Conservation (phyloP, 1,140 invertebrate genomes). For the Rhopalosiphum padi region DNA sequence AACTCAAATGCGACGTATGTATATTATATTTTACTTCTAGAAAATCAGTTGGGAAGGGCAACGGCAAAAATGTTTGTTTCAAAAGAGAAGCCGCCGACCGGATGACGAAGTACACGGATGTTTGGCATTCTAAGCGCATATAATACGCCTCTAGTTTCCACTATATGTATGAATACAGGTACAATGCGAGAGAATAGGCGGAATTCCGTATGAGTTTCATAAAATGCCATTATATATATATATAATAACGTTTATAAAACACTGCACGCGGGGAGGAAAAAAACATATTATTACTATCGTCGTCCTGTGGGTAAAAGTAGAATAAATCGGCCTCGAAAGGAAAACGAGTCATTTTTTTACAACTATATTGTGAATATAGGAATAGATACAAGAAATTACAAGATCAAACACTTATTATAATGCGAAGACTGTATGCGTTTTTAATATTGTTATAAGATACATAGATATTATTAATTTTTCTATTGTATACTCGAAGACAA, state of each 20-base stretch:
- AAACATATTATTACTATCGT: background rate
- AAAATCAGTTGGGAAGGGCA: background rate
- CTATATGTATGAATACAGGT: background rate
- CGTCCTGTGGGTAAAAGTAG: background rate
- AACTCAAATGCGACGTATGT: background rate
- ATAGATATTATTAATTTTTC: background rate
- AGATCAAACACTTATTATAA: background rate
- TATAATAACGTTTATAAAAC: background rate
- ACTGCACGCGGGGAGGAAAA: background rate
- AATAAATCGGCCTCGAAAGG: background rate
- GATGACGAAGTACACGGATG: slow-evolving; percentile 17
- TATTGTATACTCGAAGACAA: too few species aligned
- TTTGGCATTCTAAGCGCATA: background rate
- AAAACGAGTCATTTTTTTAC: background rate
- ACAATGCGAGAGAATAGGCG: background rate
- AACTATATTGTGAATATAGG: background rate
- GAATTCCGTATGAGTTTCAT: slow-evolving; percentile 24
- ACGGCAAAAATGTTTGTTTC: background rate
- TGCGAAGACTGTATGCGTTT: background rate
- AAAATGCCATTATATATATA: background rate
- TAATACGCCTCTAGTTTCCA: background rate
- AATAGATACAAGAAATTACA: background rate
- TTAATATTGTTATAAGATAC: background rate
- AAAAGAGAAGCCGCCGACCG: slow-evolving; percentile 40
- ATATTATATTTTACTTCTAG: background rate